phyloP scores from a whole-genome alignment of 2,797 vertebrate species.

The Chromis chromis region DNA sequence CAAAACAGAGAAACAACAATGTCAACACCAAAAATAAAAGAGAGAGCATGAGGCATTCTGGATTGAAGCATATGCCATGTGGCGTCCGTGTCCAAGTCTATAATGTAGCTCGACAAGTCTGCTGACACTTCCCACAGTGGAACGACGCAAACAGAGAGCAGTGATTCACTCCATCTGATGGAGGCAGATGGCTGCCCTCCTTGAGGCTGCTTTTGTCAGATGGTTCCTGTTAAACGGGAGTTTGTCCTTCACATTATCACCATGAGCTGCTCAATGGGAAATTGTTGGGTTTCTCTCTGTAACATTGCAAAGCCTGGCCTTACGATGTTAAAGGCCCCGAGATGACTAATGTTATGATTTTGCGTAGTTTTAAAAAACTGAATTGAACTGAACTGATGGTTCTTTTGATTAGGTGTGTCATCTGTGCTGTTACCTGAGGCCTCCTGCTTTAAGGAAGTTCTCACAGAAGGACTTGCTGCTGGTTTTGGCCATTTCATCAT shows the following conservation, averaged over 20 bases:
- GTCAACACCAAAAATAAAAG: slow-evolving; percentile 23
- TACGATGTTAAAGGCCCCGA: no score
- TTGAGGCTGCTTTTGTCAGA: no score
- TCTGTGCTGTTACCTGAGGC: slow-evolving; percentile 88
- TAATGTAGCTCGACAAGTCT: slow-evolving; percentile 5
- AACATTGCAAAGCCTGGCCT: no score
- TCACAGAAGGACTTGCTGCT: slow-evolving; percentile 99
- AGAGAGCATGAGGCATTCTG: background rate
- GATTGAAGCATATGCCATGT: background rate
- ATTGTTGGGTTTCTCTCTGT: no score
- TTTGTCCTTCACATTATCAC: no score
- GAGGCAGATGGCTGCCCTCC: no score
- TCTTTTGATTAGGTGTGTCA: background rate
- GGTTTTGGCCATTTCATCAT: slow-evolving; percentile 99
- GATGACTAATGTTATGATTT: no score
- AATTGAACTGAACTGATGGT: background rate
- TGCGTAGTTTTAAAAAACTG: no score
- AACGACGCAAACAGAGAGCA: slow-evolving; percentile 6
- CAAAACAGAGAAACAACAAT: slow-evolving; percentile 1
- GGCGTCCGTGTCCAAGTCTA: background rate
- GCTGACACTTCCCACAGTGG: background rate
- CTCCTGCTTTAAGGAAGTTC: slow-evolving; percentile 98
- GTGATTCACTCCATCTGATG: background rate
- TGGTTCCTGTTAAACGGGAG: background rate
- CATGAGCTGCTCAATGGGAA: no score